phyloP scores from a whole-genome alignment of 2,888 invertebrate genomes.

The Tortrix viridana region DNA sequence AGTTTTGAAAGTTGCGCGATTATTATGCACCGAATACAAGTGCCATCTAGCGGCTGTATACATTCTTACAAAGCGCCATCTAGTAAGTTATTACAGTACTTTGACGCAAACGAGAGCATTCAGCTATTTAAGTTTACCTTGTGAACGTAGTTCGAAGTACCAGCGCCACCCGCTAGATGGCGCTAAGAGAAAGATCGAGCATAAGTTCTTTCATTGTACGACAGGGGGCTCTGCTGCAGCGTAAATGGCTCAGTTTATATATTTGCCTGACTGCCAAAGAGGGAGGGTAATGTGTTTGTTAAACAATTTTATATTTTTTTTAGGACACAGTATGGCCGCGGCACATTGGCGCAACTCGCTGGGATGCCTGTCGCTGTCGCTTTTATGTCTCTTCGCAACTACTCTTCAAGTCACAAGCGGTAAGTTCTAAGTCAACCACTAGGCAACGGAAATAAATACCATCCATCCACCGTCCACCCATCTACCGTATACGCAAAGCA shows the following conservation, averaged over 20 bases:
- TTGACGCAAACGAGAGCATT: neutral
- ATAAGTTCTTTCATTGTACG: neutral
- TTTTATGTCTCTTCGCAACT: constrained; percentile 89
- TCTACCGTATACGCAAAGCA: no score
- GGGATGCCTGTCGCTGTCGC: constrained; percentile 90
- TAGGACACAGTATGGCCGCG: constrained; percentile 94
- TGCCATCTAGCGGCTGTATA: no score
- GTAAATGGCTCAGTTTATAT: neutral
- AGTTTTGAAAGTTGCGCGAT: no score
- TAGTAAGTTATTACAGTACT: constrained; percentile 39
- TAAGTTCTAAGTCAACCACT: constrained; percentile 63
- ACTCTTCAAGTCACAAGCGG: constrained; percentile 91
- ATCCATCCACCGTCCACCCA: no score
- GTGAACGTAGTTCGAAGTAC: constrained; percentile 43
- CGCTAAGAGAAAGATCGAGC: constrained; percentile 40
- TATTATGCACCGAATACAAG: no score
- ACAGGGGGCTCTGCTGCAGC: constrained; percentile 20
- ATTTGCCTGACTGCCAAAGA: no score
- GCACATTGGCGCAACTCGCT: constrained; percentile 92
- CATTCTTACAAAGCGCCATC: constrained; percentile 54
- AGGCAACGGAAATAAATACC: no score
- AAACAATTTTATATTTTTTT: constrained; percentile 44
- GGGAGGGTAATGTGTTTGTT: neutral
- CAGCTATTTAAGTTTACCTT: neutral
- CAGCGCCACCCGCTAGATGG: constrained; percentile 56